These are phyloP conservation scores for Drosophila ogumai DNA, from an alignment of 1,140 invertebrate genomes.

Conservation along the genomic window DNA sequence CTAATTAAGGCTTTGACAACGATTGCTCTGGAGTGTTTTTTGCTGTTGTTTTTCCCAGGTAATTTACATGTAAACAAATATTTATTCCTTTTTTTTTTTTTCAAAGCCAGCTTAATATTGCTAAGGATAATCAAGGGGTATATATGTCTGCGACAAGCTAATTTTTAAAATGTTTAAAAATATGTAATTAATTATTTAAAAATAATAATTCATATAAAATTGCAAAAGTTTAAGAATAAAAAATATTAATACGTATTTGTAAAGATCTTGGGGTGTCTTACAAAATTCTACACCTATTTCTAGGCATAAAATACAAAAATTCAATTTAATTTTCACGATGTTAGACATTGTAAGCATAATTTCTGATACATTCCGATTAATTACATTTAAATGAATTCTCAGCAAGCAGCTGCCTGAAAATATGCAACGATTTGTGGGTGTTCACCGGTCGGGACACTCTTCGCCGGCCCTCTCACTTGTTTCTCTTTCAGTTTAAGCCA, in stretches of 20 bases:
- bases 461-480: neutral
- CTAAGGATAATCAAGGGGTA: neutral
- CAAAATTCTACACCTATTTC: too few relatives aligned
- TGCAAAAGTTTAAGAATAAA: too few relatives aligned
- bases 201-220: too few relatives aligned
- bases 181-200: neutral
- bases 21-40: conserved; percentile 2
- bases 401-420: neutral
- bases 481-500: conserved; percentile 49
- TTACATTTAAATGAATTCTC: neutral
- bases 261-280: too few relatives aligned
- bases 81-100: conserved; percentile 30
- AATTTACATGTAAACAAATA: conserved; percentile 77
- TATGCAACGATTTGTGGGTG: neutral
- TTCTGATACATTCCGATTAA: neutral
- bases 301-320: too few relatives aligned
- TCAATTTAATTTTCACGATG: neutral
- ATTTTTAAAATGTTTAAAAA: neutral
- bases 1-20: conserved; percentile 41
- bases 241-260: too few relatives aligned
- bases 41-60: conserved; percentile 41
- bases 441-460: neutral
- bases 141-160: neutral
- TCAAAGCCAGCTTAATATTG: neutral
- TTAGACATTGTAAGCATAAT: neutral